These are phyloP conservation scores for Platyscapa corneri DNA, from an alignment of 1,140 invertebrate genomes.

Conservation along the genomic window DNA sequence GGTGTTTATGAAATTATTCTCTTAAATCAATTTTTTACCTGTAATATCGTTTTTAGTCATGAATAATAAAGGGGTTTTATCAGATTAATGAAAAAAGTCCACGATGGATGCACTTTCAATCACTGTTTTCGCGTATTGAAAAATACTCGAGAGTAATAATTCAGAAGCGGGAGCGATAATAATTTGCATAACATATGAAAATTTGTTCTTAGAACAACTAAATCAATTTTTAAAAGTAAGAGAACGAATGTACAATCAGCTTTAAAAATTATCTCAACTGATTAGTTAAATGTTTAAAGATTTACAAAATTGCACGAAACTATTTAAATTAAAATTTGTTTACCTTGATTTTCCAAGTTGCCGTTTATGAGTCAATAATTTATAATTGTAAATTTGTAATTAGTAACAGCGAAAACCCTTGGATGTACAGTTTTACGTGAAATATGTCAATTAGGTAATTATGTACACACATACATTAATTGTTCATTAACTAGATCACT, in stretches of 20 bases:
- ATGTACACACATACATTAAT: not conserved
- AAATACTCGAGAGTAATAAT: no score
- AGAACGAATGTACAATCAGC: not conserved
- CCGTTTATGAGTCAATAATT: not conserved
- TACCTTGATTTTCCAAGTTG: not conserved
- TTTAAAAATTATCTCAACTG: not conserved
- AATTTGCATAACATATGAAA: no score
- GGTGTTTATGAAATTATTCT: no score
- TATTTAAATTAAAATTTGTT: no score
- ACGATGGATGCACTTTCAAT: no score
- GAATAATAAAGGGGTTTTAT: no score
- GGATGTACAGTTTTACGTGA: not conserved
- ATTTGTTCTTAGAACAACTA: not conserved
- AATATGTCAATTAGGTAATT: conserved; percentile 12
- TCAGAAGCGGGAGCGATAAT: no score
- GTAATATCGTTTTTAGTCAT: no score
- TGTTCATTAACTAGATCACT: not conserved
- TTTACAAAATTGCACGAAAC: not conserved
- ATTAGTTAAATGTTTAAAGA: not conserved
- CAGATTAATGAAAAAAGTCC: no score
- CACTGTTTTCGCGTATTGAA: no score
- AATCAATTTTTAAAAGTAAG: not conserved
- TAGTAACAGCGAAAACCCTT: not conserved
- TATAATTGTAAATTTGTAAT: not conserved
- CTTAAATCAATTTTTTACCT: no score